A percentile compares a stretch with the other conserved stretches of the same genome.
Conservation (phyloP, 2,797 vertebrate species). For the Gallinago solitaria region DNA sequence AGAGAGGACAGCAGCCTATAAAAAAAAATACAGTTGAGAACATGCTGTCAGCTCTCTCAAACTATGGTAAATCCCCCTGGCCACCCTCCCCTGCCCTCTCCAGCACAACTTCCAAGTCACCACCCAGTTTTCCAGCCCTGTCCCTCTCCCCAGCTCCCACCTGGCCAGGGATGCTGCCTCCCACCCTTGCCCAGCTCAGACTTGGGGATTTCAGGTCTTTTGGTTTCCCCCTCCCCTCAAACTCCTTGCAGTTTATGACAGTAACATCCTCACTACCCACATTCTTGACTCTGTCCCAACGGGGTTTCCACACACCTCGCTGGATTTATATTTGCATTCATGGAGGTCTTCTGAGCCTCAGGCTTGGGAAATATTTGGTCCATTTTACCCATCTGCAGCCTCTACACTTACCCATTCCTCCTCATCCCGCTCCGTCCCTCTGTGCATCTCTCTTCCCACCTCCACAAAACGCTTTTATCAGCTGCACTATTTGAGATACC, state of each 20-base stretch:
- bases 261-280: background rate
- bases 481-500: background rate
- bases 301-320: background rate
- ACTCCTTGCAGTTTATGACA: background rate
- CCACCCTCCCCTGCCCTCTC: background rate
- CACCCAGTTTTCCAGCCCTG: background rate
- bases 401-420: background rate
- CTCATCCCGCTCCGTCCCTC: background rate
- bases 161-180: background rate
- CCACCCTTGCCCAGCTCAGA: background rate
- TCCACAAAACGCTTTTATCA: background rate
- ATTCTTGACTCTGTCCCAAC: background rate
- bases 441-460: background rate
- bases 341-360: background rate
- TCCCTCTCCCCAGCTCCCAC: background rate
- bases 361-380: background rate
- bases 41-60: background rate
- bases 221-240: background rate
- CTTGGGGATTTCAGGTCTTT: background rate
- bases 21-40: background rate
- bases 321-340: background rate
- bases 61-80: fast-evolving
- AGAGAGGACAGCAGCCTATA: background rate
- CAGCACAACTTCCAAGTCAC: background rate
- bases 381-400: background rate